These are phyloP conservation scores for Lucifuga dentata DNA, from an alignment of 2,113 vertebrate genomes.

Conservation along the genomic window DNA sequence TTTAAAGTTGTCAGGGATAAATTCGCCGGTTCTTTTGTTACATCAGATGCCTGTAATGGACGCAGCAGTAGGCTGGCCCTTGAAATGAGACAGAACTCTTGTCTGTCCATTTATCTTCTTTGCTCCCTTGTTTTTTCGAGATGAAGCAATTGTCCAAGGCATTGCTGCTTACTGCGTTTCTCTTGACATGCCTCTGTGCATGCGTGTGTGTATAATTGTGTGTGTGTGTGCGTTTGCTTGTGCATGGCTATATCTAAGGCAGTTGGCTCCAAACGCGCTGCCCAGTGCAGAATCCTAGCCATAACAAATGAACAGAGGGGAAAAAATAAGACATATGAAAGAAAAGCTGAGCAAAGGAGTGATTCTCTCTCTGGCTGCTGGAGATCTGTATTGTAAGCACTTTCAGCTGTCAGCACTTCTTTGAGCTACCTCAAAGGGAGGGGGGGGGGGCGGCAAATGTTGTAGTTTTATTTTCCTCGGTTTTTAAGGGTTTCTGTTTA, in stretches of 20 bases:
- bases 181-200: slow-evolving; percentile 54
- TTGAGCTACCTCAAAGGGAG: slow-evolving; percentile 81
- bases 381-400: slow-evolving; percentile 85
- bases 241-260: slow-evolving; percentile 67
- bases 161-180: slow-evolving; percentile 56
- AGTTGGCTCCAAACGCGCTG: slow-evolving; percentile 82
- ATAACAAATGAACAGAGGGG: slow-evolving; percentile 82
- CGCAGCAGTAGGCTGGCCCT: slow-evolving; percentile 63
- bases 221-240: slow-evolving; percentile 12
- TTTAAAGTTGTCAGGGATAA: slow-evolving; percentile 73
- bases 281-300: slow-evolving; percentile 82
- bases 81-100: slow-evolving; percentile 70
- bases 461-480: slow-evolving; percentile 88
- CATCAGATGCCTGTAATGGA: slow-evolving; percentile 74
- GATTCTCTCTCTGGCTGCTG: slow-evolving; percentile 79
- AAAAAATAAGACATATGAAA: slow-evolving; percentile 84
- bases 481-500: slow-evolving; percentile 91
- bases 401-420: slow-evolving; percentile 91
- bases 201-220: slow-evolving; percentile 15
- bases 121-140: slow-evolving; percentile 23
- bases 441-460: slow-evolving; percentile 86
- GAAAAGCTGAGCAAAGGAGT: slow-evolving; percentile 83
- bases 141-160: slow-evolving; percentile 69
- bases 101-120: slow-evolving; percentile 71
- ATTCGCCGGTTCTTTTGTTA: slow-evolving; percentile 68